Percentiles rank a stretch among this genome's conserved stretches.
These are phyloP conservation scores for Aleiodes sp. DNA, from an alignment of 1,140 invertebrate species.

Conservation along the genomic window DNA sequence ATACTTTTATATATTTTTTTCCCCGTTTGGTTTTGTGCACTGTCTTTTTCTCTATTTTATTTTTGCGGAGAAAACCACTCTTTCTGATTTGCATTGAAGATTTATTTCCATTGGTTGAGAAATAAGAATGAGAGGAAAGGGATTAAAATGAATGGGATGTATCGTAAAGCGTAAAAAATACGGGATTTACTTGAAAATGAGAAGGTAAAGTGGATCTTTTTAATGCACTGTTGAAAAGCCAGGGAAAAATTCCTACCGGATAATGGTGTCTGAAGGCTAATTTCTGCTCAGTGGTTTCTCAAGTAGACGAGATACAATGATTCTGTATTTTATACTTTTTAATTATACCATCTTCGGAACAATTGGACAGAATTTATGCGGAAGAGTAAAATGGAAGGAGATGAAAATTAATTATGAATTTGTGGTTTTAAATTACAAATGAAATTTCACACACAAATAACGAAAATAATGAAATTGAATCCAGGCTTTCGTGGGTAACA, in stretches of 20 bases:
- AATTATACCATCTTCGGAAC: too few relatives aligned
- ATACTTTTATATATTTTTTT: not conserved
- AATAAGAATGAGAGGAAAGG: too few relatives aligned
- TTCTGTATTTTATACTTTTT: too few relatives aligned
- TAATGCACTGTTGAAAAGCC: not conserved
- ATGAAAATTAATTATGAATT: not conserved
- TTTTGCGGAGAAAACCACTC: not conserved
- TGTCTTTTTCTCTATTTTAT: not conserved
- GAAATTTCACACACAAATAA: not conserved
- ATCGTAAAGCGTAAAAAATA: not conserved
- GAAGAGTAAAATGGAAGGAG: too few relatives aligned
- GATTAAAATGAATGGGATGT: not conserved
- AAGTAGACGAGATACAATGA: too few relatives aligned
- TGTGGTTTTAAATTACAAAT: not conserved
- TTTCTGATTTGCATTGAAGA: not conserved
- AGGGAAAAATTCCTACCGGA: too few relatives aligned
- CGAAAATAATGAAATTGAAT: conserved; percentile 3
- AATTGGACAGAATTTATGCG: too few relatives aligned
- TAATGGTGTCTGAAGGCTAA: not conserved
- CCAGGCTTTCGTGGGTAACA: not conserved
- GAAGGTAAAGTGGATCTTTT: not conserved
- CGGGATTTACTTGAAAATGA: not conserved
- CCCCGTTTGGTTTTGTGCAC: not conserved
- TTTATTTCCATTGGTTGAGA: too few relatives aligned
- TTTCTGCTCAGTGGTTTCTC: not conserved